These are phyloP conservation scores for Heliothis virescens DNA, from an alignment of 1,140 invertebrate genomes.

Conservation along the genomic window DNA sequence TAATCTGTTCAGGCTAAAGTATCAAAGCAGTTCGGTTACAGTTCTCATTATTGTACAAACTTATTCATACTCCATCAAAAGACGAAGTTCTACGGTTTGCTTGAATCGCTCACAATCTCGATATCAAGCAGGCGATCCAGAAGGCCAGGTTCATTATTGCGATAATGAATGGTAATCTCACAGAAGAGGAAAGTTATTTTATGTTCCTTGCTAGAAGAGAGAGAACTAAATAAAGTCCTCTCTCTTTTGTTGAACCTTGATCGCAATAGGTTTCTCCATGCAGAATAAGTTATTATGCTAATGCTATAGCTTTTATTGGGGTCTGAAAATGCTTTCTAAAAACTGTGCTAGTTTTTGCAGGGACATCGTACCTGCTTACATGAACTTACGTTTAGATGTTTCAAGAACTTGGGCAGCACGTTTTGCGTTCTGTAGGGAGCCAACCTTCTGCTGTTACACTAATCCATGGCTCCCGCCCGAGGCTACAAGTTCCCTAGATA, in stretches of 20 bases:
- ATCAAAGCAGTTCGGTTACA: slow-evolving; percentile 19
- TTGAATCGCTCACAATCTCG: slow-evolving; percentile 34
- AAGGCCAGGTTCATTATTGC: neutral
- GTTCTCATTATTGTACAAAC: slow-evolving; percentile 32
- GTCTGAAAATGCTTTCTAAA: too few species aligned
- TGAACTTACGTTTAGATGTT: too few species aligned
- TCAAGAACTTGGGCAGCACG: neutral
- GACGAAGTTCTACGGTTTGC: slow-evolving; percentile 35
- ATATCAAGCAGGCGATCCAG: neutral
- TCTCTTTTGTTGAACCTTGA: too few species aligned
- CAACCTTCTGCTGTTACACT: neutral
- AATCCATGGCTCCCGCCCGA: neutral
- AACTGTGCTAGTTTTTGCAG: too few species aligned
- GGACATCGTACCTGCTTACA: too few species aligned
- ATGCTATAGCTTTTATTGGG: too few species aligned
- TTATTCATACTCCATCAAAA: slow-evolving; percentile 47
- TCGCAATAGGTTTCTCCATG: too few species aligned
- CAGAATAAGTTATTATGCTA: too few species aligned
- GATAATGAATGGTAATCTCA: neutral
- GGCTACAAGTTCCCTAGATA: slow-evolving; percentile 42
- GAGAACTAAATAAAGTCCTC: too few species aligned
- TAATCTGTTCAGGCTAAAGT: neutral
- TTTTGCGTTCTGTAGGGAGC: neutral
- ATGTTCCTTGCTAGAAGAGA: too few species aligned
- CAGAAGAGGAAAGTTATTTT: neutral